These are phyloP conservation scores for Epiblema foenella DNA, from an alignment of 2,888 invertebrate genomes.

Conservation along the genomic window DNA sequence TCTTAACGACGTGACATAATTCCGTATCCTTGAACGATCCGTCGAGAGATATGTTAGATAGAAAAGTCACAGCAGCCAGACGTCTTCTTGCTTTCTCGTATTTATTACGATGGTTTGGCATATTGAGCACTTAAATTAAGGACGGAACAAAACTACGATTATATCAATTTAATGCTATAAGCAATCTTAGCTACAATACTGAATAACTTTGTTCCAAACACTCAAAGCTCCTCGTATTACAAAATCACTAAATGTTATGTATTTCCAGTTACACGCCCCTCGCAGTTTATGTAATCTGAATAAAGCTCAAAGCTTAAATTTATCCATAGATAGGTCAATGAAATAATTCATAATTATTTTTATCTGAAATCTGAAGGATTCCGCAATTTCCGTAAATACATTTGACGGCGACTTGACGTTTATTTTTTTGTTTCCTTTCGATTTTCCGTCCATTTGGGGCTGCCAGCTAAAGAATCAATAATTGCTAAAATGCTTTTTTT, in stretches of 20 bases:
- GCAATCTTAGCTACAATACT: background rate
- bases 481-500: background rate
- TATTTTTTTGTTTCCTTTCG: background rate
- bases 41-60: constrained; percentile 97
- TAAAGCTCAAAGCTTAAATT: constrained; percentile 27
- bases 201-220: background rate
- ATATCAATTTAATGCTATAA: background rate
- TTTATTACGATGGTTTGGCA: constrained; percentile 74
- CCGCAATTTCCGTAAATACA: constrained; percentile 38
- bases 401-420: too few species aligned
- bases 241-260: constrained; percentile 20
- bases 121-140: constrained; percentile 45
- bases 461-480: constrained; percentile 7
- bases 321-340: constrained; percentile 18
- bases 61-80: constrained; percentile 96
- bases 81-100: constrained; percentile 91
- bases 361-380: constrained; percentile 26
- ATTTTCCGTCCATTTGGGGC: background rate
- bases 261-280: constrained; percentile 8
- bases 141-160: background rate
- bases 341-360: constrained; percentile 40
- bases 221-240: constrained; percentile 19
- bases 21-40: constrained; percentile 92
- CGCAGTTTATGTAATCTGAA: constrained; percentile 6
- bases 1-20: constrained; percentile 61